phyloP scores from a whole-genome alignment of 64 coral and sea anemone genomes.

The Montipora capricornis region DNA sequence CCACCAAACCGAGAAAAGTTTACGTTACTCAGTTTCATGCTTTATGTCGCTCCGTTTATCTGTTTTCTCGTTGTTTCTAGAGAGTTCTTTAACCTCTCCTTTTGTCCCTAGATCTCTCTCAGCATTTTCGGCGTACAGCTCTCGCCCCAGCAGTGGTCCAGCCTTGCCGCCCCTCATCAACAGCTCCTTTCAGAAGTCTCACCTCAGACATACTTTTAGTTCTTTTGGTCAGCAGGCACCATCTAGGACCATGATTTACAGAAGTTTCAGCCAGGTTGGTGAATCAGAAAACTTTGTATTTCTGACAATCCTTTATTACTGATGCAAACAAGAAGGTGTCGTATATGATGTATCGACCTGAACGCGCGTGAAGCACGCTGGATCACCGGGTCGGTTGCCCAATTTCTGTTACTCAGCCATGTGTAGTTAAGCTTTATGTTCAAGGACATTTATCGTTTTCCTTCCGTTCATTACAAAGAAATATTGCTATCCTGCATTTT shows the following conservation, averaged over 20 bases:
- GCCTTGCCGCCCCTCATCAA: constrained; percentile 67
- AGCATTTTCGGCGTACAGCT: constrained; percentile 77
- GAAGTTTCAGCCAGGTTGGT: constrained; percentile 42
- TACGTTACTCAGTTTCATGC: background rate
- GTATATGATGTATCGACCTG: no score
- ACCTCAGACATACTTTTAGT: constrained; percentile 54
- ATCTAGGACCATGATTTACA: constrained; percentile 24
- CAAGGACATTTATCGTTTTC: no score
- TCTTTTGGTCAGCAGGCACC: constrained; percentile 56
- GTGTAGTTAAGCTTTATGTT: no score
- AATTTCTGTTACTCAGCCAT: no score
- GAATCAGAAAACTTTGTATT: background rate
- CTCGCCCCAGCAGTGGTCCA: constrained; percentile 66
- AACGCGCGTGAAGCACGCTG: no score
- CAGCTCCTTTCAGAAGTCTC: constrained; percentile 36
- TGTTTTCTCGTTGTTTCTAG: background rate
- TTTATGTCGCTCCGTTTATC: background rate
- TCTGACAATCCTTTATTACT: background rate
- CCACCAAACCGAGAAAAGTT: background rate
- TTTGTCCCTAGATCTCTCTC: constrained; percentile 65
- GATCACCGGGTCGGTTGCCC: no score
- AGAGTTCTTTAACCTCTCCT: no score
- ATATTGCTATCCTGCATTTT: no score
- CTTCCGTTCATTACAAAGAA: no score
- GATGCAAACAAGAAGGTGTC: no score